These are phyloP conservation scores for Steromphala cineraria DNA, from an alignment of 2,888 invertebrate genomes.

Conservation along the genomic window DNA sequence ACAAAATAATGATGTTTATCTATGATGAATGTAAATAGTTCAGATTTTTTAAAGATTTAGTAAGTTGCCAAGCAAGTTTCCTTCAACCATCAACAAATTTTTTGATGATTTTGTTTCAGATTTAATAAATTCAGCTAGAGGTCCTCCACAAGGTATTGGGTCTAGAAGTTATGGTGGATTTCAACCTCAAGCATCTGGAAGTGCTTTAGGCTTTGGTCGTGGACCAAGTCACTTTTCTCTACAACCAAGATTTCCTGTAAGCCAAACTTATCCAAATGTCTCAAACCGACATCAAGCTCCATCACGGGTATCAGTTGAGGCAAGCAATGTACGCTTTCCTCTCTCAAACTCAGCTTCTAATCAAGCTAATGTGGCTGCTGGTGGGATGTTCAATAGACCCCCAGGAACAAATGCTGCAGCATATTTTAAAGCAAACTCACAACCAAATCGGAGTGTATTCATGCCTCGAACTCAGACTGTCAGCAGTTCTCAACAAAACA, in stretches of 20 bases:
- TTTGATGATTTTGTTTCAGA: background rate
- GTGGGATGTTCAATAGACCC: background rate
- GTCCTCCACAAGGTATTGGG: background rate
- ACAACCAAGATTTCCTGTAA: background rate
- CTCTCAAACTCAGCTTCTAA: background rate
- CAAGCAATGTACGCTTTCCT: background rate
- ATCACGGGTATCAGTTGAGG: background rate
- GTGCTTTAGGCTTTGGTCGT: no score
- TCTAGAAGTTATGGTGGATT: background rate
- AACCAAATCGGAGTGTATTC: no score
- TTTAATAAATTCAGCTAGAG: slow-evolving; percentile 17
- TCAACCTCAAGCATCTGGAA: no score
- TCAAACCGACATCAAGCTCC: background rate
- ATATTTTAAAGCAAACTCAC: no score
- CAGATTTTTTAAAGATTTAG: no score
- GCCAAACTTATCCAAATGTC: background rate
- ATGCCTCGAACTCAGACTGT: no score
- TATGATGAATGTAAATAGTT: no score
- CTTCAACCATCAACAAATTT: no score
- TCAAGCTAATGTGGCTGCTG: background rate
- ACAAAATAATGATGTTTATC: no score
- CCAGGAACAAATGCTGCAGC: background rate
- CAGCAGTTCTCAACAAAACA: no score
- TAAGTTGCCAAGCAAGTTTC: no score
- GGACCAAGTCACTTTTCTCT: background rate